These are phyloP conservation scores for Macrophya annulata DNA, from an alignment of 2,888 invertebrate species.

Conservation along the genomic window DNA sequence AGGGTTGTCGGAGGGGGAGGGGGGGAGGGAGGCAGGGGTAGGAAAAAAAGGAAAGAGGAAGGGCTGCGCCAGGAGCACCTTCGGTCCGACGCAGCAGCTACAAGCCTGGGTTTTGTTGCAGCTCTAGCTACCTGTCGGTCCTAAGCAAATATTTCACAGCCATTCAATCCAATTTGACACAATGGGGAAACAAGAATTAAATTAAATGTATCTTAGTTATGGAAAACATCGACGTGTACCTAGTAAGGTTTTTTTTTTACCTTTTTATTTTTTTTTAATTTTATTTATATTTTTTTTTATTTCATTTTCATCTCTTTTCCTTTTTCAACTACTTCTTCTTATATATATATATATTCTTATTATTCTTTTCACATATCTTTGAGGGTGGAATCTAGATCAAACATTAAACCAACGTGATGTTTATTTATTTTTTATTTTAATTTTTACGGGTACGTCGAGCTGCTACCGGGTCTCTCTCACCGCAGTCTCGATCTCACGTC, in stretches of 20 bases:
- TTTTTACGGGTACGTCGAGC: not conserved
- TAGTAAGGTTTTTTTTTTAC: slow-evolving; percentile 10
- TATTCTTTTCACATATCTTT: slow-evolving; percentile 1
- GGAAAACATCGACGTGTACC: slow-evolving; percentile 54
- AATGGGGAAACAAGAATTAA: slow-evolving; percentile 70
- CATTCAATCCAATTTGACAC: slow-evolving; percentile 73
- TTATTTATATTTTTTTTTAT: not conserved
- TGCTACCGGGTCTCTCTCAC: slow-evolving; percentile 26
- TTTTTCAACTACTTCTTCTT: not conserved
- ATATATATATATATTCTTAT: too few relatives aligned
- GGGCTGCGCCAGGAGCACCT: slow-evolving; percentile 39
- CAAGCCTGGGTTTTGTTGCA: slow-evolving; percentile 31
- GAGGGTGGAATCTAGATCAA: slow-evolving; percentile 50
- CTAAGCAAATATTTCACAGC: slow-evolving; percentile 74
- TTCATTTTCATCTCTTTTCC: not conserved
- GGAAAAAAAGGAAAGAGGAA: slow-evolving; percentile 18
- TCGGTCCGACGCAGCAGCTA: slow-evolving; percentile 45
- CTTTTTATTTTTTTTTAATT: not conserved
- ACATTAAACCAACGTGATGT: not conserved
- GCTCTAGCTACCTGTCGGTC: slow-evolving; percentile 64
- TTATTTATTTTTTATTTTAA: slow-evolving; percentile 22
- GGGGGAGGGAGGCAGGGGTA: not conserved
- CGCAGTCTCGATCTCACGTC: not conserved
- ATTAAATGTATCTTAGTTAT: slow-evolving; percentile 71
- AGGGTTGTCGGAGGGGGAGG: slow-evolving; percentile 15